A percentile compares a stretch with the other conserved stretches of the same genome.
phyloP scores from a whole-genome alignment of 2,113 vertebrate species.

The Nicator chloris region DNA sequence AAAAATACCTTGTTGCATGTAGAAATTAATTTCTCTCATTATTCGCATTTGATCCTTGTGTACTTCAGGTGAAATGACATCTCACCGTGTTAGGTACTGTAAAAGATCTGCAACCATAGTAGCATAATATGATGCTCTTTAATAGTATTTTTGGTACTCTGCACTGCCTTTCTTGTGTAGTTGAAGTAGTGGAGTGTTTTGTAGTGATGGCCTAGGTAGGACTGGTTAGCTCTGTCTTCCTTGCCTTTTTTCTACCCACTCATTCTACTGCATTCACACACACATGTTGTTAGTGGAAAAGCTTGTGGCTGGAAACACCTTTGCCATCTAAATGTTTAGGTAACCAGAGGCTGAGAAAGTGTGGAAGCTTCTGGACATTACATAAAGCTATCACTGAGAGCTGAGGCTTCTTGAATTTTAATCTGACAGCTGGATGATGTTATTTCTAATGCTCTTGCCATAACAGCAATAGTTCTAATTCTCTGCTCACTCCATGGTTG shows the following conservation, averaged over 20 bases:
- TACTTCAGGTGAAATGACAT: background rate
- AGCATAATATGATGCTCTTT: background rate
- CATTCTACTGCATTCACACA: background rate
- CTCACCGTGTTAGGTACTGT: background rate
- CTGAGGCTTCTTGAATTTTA: background rate
- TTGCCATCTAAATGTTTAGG: background rate
- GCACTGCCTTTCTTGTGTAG: background rate
- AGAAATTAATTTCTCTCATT: background rate
- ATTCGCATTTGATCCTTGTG: background rate
- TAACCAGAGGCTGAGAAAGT: background rate
- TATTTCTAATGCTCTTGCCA: background rate
- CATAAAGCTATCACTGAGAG: background rate
- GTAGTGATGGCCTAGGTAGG: background rate
- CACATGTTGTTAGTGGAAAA: background rate
- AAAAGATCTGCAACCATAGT: background rate
- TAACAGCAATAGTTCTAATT: background rate
- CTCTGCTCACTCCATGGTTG: background rate
- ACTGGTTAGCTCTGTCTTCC: background rate
- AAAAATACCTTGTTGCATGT: background rate
- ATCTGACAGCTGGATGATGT: background rate
- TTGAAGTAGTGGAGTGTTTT: background rate
- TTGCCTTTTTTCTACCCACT: background rate
- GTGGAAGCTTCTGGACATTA: background rate
- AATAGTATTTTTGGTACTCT: background rate
- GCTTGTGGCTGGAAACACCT: background rate